These are phyloP conservation scores for Cassiopea andromeda DNA, from an alignment of 30 jellyfish, hydroid and myxozoan species.

Conservation along the genomic window DNA sequence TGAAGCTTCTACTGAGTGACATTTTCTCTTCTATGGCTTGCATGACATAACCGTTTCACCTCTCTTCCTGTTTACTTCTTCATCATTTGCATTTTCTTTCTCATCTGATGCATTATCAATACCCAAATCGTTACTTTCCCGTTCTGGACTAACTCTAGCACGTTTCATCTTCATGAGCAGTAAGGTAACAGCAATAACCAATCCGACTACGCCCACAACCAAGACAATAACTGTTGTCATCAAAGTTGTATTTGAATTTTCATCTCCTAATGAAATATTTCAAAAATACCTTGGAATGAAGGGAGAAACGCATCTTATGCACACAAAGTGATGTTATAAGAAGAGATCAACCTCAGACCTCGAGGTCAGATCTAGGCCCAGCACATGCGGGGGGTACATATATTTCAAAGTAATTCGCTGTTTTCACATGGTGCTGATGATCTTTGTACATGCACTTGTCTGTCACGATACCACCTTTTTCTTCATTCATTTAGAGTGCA, in stretches of 20 bases:
- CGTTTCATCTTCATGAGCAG: constrained; percentile 23
- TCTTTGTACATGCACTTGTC: too few relatives aligned
- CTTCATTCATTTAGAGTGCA: too few relatives aligned
- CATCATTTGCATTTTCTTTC: constrained; percentile 9
- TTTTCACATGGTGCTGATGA: too few relatives aligned
- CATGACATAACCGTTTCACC: constrained; percentile 1
- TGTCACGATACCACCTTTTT: too few relatives aligned
- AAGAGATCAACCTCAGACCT: too few relatives aligned
- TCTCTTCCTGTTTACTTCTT: constrained; percentile 5
- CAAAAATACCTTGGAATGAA: neutral
- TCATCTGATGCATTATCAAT: constrained; percentile 36
- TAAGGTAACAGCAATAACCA: constrained; percentile 9
- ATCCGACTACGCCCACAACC: constrained; percentile 40
- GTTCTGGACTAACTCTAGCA: neutral
- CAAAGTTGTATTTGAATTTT: neutral
- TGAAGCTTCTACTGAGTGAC: too few relatives aligned
- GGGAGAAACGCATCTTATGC: neutral
- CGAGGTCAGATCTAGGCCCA: too few relatives aligned
- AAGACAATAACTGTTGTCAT: constrained; percentile 10
- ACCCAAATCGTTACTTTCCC: constrained; percentile 17
- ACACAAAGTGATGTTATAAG: neutral
- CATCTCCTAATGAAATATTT: neutral
- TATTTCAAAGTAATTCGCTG: too few relatives aligned
- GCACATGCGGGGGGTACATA: too few relatives aligned
- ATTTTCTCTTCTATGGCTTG: too few relatives aligned